Base-by-base conservation (phyloP, 2,888 invertebrate genomes). In the Anthophora plumipes region DNA sequence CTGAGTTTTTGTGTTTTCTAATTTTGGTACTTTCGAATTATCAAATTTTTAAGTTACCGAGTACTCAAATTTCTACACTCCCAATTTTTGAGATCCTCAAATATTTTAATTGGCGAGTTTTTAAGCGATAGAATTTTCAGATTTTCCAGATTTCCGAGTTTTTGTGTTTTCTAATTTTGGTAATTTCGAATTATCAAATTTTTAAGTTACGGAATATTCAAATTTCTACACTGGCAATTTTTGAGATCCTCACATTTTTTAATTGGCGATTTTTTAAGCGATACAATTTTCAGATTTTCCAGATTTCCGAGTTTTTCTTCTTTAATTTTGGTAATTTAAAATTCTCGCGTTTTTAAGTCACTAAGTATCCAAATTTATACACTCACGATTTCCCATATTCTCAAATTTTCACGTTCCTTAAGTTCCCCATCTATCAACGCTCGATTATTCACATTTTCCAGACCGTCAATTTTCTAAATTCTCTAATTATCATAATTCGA, bases 131-230 rank as follows among this genome's bases (percentile, higher is more conserved):
- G n/a, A n/a, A n/a, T n/a, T n/a, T n/a, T n/a, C n/a, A n/a, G n/a
- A n/a, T n/a, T n/a, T n/a, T n/a, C n/a, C n/a, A 14, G 20, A 14
- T 4, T 48, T 14, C 14, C 20, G n/a, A n/a, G 31, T 12, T 31
- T 31, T 4, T 4, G 4, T 3, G 12, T 4, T 0, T 4, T n/a
- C 0, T 7, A 4, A 20, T n/a, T 3, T 14, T 17, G 2, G 0
- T 46, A 37, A 20, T 12, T 17, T 12, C 31, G 4, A 31, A 20
- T 37, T 8, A 0, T 5, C 2, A 20, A 17, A 9, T 14, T 52
- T 41, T 9, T 7, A 14, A 63, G 11, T 12, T 46, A 7, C n/a
- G 5, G 8, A 3, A 31, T 31, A 3, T 31, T 31, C 31, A 31
- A 3, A 14, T 31, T 31, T 31, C 31, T 0, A 3, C 9, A 11